phyloP scores from a whole-genome alignment of 2,888 invertebrate genomes.

The Tachystola acroxantha region DNA sequence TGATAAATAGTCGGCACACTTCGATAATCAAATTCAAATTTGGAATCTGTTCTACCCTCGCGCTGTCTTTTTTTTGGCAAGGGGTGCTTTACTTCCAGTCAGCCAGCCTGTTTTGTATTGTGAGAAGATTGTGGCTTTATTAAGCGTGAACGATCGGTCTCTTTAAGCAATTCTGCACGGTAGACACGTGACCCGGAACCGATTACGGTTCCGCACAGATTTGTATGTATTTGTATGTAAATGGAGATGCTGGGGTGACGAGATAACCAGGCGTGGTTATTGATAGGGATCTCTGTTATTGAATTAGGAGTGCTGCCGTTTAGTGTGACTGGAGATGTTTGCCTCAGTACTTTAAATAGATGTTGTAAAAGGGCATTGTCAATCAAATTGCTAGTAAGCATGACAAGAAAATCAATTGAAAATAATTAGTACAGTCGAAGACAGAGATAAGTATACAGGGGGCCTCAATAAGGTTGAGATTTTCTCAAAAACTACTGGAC shows the following conservation, averaged over 20 bases:
- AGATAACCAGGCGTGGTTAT: slow-evolving; percentile 63
- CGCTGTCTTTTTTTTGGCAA: slow-evolving; percentile 40
- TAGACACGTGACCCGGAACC: slow-evolving; percentile 80
- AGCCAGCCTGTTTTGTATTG: slow-evolving; percentile 63
- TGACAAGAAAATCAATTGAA: no score
- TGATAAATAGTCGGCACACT: slow-evolving; percentile 77
- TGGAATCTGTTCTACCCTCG: slow-evolving; percentile 73
- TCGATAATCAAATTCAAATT: slow-evolving; percentile 79
- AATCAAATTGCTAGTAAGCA: no score
- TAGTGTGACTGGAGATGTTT: no score
- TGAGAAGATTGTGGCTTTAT: slow-evolving; percentile 76
- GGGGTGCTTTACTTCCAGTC: slow-evolving; percentile 45
- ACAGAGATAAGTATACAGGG: no score
- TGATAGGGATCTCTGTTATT: slow-evolving; percentile 68
- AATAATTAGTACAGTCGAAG: no score
- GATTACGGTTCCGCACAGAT: slow-evolving; percentile 65
- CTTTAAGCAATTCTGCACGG: slow-evolving; percentile 78
- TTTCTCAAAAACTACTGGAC: no score
- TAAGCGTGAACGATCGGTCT: slow-evolving; percentile 72
- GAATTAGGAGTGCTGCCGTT: slow-evolving; percentile 61
- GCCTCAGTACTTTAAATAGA: no score
- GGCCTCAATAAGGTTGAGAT: no score
- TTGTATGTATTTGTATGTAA: slow-evolving; percentile 73
- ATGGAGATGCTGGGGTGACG: slow-evolving; percentile 58
- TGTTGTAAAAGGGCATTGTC: no score